Evolutionary conservation across 2,113 vertebrate genomes (phyloP), one percentile per base, ranked within the genome.

Genomic region (Salvelinus alpinus): DNA sequence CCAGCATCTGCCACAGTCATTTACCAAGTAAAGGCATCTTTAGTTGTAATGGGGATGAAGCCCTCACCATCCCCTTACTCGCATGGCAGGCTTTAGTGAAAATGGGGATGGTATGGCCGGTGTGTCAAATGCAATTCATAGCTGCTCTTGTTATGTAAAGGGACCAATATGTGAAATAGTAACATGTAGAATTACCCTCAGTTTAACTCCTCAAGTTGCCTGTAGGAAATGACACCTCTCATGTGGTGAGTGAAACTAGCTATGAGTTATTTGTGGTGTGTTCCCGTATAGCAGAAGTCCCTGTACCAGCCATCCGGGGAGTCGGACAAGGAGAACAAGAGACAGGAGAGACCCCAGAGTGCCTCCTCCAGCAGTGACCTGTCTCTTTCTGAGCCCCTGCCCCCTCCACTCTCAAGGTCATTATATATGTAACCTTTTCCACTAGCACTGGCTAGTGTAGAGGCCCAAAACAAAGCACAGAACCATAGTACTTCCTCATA

Each of bases 311-410:
- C 98, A 2, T 99, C 98, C 74, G 97, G 97, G 79, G 98, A 99
- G 89, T 99, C 98, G 0, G 97, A 99, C 87, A 99, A 99, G 88
- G 98, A 99, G 85, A 99, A 99, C 88, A 97, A 96, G 82, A 93
- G 88, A 78, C 94, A 96, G 12, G 96, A 96, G 73, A 93, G 95
- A 74, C 94, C 95, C 24, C 95, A 94, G 1, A 98, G 97, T 74
- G 95, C 96, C 27, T 95, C 95, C 54, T 99, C 97, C 0, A 98
- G 97, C 87, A 98, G 97, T 51, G 97, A 99, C 76, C 87, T 95
- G 87, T 98, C 96, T 2, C 91, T 98, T 3, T 95, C 95, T 0
- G 96, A 97, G 27, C 94, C 94, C 0, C 89, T 85, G 72, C 81
- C 90, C 31, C 88, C 86, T 62, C 92, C 92, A 0, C 91, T 96